Evolutionary conservation across 2,888 invertebrate genomes (phyloP).

Genomic region (Lordiphosa fenestrarum): DNA sequence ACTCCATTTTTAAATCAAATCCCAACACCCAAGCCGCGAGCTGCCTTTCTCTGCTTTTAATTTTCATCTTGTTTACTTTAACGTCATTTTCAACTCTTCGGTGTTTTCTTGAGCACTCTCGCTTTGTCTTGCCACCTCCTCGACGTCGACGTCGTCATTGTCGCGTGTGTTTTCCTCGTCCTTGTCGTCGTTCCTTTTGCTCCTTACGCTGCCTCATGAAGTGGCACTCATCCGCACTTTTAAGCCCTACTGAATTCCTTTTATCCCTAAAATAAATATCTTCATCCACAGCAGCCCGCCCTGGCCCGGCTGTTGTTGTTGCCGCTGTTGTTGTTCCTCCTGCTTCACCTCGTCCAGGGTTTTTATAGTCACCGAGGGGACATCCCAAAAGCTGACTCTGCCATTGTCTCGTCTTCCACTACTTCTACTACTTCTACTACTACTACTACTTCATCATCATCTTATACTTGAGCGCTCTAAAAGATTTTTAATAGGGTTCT

Average conservation of each 20-base stretch:
- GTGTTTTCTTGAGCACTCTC: conserved; percentile 69
- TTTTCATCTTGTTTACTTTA: conserved; percentile 76
- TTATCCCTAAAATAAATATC: conserved; percentile 79
- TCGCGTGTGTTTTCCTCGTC: conserved; percentile 43
- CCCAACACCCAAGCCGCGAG: conserved; percentile 46
- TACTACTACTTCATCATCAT: conserved; percentile 41
- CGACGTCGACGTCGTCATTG: conserved; percentile 23
- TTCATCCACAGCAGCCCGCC: conserved; percentile 61
- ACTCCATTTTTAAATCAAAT: conserved; percentile 75
- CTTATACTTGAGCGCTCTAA: conserved; percentile 63
- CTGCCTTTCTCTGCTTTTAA: conserved; percentile 53
- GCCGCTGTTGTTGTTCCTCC: conserved; percentile 15
- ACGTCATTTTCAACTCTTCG: conserved; percentile 76
- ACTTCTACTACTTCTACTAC: conserved; percentile 10
- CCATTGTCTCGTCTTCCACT: conserved; percentile 24
- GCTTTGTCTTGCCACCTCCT: conserved; percentile 30
- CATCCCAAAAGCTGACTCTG: conserved; percentile 13
- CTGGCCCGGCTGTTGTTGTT: conserved; percentile 13
- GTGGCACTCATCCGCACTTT: conserved; percentile 77
- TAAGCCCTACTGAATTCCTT: conserved; percentile 78
- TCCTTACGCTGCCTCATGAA: conserved; percentile 66
- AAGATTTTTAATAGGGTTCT: conserved; percentile 78
- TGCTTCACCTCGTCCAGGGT: conserved; percentile 12
- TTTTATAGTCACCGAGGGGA: conserved; percentile 17
- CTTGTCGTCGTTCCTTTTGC: conserved; percentile 34